Conservation (phyloP, 2,888 invertebrate species). For the Caenorhabditis angaria region DNA sequence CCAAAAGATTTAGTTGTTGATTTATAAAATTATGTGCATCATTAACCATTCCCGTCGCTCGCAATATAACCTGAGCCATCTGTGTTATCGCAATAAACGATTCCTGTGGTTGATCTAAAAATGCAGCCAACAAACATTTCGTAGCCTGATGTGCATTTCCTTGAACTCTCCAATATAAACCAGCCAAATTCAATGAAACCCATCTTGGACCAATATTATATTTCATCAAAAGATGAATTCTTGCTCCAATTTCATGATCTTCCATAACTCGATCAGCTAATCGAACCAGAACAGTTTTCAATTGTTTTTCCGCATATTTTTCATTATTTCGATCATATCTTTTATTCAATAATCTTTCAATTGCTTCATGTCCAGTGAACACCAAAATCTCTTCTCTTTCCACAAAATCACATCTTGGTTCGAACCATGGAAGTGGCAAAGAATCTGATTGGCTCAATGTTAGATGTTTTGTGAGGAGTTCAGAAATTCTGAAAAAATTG, state of each 20-base stretch:
- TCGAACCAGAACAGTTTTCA: conserved; percentile 50
- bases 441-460: conserved; percentile 78
- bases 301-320: conserved; percentile 33
- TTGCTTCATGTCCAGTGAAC: conserved; percentile 32
- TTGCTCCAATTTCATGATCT: conserved; percentile 81
- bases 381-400: conserved; percentile 22
- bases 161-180: conserved; percentile 83
- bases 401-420: conserved; percentile 78
- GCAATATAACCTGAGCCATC: conserved; percentile 78
- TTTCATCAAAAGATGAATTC: conserved; percentile 81
- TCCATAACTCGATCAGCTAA: conserved; percentile 47
- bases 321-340: conserved; percentile 23
- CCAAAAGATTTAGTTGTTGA: conserved; percentile 26
- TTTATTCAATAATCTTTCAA: conserved; percentile 30
- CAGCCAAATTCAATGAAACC: conserved; percentile 81
- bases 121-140: conserved; percentile 80
- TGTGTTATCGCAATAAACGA: conserved; percentile 80
- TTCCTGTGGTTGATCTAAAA: conserved; percentile 62
- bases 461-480: conserved; percentile 78
- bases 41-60: conserved; percentile 74
- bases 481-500: conserved; percentile 72
- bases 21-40: conserved; percentile 33
- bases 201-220: conserved; percentile 81
- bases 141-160: conserved; percentile 80
- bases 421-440: conserved; percentile 83